Evolutionary conservation across 2,113 vertebrate species (phyloP), one percentile per base, ranked within the genome.

Genomic region (Archilochus colubris): DNA sequence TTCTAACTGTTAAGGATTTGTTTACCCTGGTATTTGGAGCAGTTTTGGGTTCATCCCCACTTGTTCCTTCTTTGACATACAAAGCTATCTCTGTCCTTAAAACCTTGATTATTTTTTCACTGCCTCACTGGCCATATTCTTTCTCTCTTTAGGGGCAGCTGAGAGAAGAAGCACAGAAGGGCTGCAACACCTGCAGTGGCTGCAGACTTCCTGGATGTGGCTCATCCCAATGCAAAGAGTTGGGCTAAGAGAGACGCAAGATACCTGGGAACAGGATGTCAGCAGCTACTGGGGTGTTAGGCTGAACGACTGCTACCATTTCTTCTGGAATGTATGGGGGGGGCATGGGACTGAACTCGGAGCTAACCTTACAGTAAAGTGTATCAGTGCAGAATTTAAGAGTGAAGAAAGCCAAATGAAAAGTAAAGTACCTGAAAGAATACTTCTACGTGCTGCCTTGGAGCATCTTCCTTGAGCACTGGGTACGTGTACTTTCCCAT

Each of bases 401-500:
- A 3, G 4, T 48, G 64, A 76, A 58, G 43, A 86, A 77, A 83
- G 91, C 48, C 3, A 38, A 21, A 48, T 7, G 3, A 84, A 78
- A 94, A 93, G 14, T 22, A 28, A 72, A 88, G 18, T 94, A 99
- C 99, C 98, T 99, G 99, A 96, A 99, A 99, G 97, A 99, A 99
- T 66, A 99, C 97, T 16, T 99, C 99, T 95, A 99, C 99, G 0
- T 99, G 99, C 92, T 99, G 99, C 88, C 98, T 98, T 43, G 99
- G 98, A 21, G 99, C 98, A 48, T 99, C 99, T 11, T 98, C 99
- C 97, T 98, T 99, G 94, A 99, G 98, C 72, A 98, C 98, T 4
- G 99, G 99, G 67, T 99, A 99, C 0, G 99, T 99, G 96, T 99
- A 99, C 79, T 99, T 99, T 50, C 99, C 99, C 99, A 99, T 99